Conservation (phyloP, 2,113 vertebrate species). For the Phrynosoma platyrhinos region DNA sequence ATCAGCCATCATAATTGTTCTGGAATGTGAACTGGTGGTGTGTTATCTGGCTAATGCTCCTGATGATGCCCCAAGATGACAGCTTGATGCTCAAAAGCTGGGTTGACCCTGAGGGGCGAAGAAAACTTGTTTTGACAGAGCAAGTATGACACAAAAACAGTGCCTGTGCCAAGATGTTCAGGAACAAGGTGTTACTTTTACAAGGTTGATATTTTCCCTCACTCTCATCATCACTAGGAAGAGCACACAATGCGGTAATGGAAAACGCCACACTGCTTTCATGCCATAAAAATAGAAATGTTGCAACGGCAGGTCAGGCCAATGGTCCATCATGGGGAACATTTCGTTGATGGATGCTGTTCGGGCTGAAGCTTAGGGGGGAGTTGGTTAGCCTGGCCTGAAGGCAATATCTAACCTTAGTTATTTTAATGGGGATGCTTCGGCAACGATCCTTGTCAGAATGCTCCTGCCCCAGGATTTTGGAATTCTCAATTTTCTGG, state of each 20-base stretch:
- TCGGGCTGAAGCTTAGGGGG: neutral
- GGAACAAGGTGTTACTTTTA: constrained; percentile 54
- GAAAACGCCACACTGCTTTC: constrained; percentile 25
- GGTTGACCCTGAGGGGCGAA: constrained; percentile 64
- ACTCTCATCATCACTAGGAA: neutral
- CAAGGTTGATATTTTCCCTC: constrained; percentile 19
- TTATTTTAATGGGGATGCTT: neutral
- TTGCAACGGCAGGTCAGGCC: neutral
- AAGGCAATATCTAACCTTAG: neutral
- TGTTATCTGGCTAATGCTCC: constrained; percentile 59
- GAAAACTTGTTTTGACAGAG: constrained; percentile 71
- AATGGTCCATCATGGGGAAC: neutral
- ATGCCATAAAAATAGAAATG: neutral
- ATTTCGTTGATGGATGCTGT: neutral
- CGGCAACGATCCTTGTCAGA: too few species aligned
- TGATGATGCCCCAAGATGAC: constrained; percentile 66
- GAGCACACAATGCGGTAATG: neutral
- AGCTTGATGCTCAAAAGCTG: constrained; percentile 69
- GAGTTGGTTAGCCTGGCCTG: neutral
- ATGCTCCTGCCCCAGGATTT: too few species aligned
- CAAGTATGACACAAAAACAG: constrained; percentile 53
- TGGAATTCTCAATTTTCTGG: neutral
- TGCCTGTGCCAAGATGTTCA: constrained; percentile 46
- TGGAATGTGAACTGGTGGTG: constrained; percentile 63
- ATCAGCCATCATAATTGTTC: constrained; percentile 58